A percentile compares a stretch with the other conserved stretches of the same genome.
Conservation (phyloP, 2,888 invertebrate genomes). For the Limnephilus auricula region DNA sequence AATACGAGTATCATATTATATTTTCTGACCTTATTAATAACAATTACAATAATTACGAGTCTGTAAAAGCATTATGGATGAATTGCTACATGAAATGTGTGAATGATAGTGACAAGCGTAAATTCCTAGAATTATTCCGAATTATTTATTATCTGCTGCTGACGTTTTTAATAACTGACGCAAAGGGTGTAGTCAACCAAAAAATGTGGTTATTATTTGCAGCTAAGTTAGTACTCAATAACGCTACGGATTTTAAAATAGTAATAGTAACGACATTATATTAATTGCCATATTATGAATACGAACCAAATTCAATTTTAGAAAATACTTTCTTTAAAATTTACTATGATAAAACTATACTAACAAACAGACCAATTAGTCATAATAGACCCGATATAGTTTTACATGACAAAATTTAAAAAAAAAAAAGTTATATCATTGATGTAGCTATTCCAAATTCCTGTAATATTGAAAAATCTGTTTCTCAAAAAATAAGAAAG, state of each 20-base stretch:
- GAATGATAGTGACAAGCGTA: constrained; percentile 41
- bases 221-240: background rate
- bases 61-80: background rate
- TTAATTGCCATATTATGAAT: no score
- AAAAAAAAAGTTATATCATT: no score
- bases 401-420: no score
- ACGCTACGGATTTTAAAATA: background rate
- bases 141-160: constrained; percentile 31
- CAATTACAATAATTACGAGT: background rate
- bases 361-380: no score
- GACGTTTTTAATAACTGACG: constrained; percentile 43
- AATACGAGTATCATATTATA: background rate
- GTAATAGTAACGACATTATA: background rate
- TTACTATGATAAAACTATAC: no score
- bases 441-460: no score
- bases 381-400: no score
- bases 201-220: background rate
- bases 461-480: no score
- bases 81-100: background rate
- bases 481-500: no score
- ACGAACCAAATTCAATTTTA: no score
- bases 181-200: background rate
- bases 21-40: background rate
- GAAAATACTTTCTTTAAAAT: no score
- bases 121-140: constrained; percentile 41